Percentiles rank a stretch among this genome's conserved stretches.
Conservation (phyloP, 2,888 invertebrate genomes). For the Terebella lapidaria region DNA sequence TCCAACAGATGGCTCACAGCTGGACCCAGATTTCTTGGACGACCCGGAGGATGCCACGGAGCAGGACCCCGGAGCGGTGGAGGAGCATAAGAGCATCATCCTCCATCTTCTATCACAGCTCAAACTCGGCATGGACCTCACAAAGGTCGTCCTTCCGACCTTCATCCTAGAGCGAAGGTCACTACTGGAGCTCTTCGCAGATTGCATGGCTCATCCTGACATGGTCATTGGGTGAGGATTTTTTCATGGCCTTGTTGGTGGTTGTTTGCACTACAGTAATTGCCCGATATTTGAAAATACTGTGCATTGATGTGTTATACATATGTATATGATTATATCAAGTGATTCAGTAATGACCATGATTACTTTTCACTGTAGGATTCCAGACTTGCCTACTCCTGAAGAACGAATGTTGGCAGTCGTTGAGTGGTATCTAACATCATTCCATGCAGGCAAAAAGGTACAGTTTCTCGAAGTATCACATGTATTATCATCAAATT, state of each 20-base stretch:
- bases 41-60: constrained; percentile 44
- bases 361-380: constrained; percentile 7
- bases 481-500: too few species aligned
- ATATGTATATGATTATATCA: neutral
- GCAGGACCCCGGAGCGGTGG: constrained; percentile 47
- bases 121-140: constrained; percentile 58
- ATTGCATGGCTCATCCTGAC: constrained; percentile 56
- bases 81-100: constrained; percentile 54
- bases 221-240: constrained; percentile 51
- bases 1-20: too few species aligned
- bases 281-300: neutral
- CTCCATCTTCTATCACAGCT: constrained; percentile 56
- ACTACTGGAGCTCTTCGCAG: constrained; percentile 57
- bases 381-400: constrained; percentile 25
- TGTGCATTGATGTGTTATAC: too few species aligned
- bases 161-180: constrained; percentile 57
- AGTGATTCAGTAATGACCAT: neutral
- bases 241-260: constrained; percentile 4
- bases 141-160: constrained; percentile 55
- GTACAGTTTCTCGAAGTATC: constrained; percentile 24
- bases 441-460: constrained; percentile 53
- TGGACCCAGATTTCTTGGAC: too few species aligned
- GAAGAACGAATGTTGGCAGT: constrained; percentile 54
- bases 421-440: constrained; percentile 57
- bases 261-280: neutral